Conservation (phyloP, 23 tunicate species). For the Trididemnum miniatum region DNA sequence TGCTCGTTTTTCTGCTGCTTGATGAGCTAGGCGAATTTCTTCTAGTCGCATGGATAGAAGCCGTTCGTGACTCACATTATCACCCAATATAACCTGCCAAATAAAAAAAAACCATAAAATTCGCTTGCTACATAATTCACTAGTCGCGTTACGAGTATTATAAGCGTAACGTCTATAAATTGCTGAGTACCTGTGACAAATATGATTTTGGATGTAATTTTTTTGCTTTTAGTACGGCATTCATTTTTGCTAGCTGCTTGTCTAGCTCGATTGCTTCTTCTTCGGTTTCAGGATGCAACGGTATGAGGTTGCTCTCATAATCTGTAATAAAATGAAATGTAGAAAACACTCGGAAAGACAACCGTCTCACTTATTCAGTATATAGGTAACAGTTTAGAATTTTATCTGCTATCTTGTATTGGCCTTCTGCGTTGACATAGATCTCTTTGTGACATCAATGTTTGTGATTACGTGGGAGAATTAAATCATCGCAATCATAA, state of each 20-base stretch:
- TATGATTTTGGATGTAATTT: constrained; percentile 72
- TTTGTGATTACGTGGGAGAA: neutral
- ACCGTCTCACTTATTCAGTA: too few relatives aligned
- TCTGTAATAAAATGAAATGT: constrained; percentile 50
- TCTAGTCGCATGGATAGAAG: constrained; percentile 48
- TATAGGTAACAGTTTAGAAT: too few relatives aligned
- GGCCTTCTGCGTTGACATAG: too few relatives aligned
- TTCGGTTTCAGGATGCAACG: constrained; percentile 71
- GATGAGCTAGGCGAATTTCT: constrained; percentile 52
- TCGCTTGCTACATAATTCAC: too few relatives aligned
- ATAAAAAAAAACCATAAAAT: neutral
- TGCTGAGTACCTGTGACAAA: constrained; percentile 83
- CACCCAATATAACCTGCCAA: constrained; percentile 69
- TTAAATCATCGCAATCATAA: too few relatives aligned
- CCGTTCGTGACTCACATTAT: constrained; percentile 80
- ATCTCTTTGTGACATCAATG: too few relatives aligned
- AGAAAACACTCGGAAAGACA: too few relatives aligned
- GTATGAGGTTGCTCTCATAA: constrained; percentile 51
- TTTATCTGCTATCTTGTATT: too few relatives aligned
- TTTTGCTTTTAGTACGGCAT: constrained; percentile 44
- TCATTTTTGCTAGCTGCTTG: constrained; percentile 49
- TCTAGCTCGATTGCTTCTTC: constrained; percentile 63
- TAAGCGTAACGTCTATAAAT: too few relatives aligned
- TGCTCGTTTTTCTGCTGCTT: constrained; percentile 48
- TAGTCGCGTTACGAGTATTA: too few relatives aligned